Conservation (phyloP, 2,888 invertebrate species). For the Trachelus stipa region DNA sequence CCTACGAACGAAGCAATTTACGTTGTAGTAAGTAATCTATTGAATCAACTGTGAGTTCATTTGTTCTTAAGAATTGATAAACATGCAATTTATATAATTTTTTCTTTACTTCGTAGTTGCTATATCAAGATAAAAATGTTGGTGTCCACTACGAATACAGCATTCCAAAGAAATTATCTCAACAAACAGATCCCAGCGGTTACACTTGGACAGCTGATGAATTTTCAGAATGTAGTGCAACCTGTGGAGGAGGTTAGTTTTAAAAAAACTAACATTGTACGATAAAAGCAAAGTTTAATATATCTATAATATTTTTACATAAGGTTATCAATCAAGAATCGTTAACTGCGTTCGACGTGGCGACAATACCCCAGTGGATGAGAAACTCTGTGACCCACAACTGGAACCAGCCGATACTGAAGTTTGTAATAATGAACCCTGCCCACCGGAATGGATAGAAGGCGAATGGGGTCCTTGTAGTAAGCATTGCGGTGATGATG, state of each 20-base stretch:
- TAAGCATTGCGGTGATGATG: conserved; percentile 83
- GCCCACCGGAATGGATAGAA: conserved; percentile 84
- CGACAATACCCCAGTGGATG: conserved; percentile 78
- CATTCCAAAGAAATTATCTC: conserved; percentile 78
- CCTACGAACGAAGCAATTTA: conserved; percentile 92
- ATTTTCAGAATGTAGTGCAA: conserved; percentile 84
- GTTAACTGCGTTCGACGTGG: conserved; percentile 85
- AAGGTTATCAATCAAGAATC: conserved; percentile 80
- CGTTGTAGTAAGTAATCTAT: conserved; percentile 76
- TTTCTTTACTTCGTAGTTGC: conserved; percentile 69
- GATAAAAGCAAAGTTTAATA: conserved; percentile 6
- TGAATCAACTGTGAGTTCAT: background rate
- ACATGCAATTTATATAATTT: background rate
- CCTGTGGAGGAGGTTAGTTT: conserved; percentile 87
- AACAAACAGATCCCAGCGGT: conserved; percentile 75
- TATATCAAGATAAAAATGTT: conserved; percentile 85
- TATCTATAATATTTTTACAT: conserved; percentile 16
- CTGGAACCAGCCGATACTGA: conserved; percentile 79
- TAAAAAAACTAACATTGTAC: background rate
- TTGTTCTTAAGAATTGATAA: background rate
- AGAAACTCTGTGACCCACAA: conserved; percentile 81
- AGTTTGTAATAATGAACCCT: conserved; percentile 80
- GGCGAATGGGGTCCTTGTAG: conserved; percentile 87
- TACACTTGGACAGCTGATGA: conserved; percentile 87
- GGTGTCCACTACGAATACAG: conserved; percentile 93